These are phyloP conservation scores for Pan troglodytes DNA, from an alignment of 2,113 vertebrate species.

Conservation along the genomic window NHGRI_mPanTro3-v2.1_pri NC_072413.2:21266001-21266500, in stretches of 20 bases:
- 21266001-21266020: not conserved
- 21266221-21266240: constrained; percentile 34
- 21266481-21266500: not conserved
- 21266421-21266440: not conserved
- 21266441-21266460: not conserved
- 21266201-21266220: constrained; percentile 40
- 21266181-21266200: constrained; percentile 25
- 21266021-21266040: not conserved
- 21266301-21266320: constrained; percentile 20
- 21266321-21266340: not conserved
- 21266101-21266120: not conserved
- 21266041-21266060: not conserved
- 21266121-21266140: not conserved
- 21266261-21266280: constrained; percentile 36
- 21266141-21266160: not conserved
- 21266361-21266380: not conserved
- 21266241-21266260: constrained; percentile 52
- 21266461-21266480: not conserved
- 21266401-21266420: not conserved
- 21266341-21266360: not conserved
- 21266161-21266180: not conserved
- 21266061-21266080: not conserved
- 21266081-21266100: not conserved
- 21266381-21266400: not conserved
- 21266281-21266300: constrained; percentile 36